Evolutionary conservation across 30 jellyfish, hydroid and myxozoan species (phyloP).

Genomic region (Turritopsis rubra): DNA sequence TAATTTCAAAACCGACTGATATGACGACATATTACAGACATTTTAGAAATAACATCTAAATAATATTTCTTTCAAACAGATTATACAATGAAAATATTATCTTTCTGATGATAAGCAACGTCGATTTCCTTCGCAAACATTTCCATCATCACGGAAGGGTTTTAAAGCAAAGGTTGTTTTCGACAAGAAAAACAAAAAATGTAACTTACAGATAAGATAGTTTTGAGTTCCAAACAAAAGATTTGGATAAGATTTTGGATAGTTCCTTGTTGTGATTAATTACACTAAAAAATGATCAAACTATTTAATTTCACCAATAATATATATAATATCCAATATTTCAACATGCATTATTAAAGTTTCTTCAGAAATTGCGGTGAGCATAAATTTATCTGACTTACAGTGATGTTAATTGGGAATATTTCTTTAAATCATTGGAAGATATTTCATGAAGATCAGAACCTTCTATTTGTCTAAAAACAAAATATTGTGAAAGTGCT

Average conservation of each 20-base stretch:
- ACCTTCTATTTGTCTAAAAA: constrained; percentile 17
- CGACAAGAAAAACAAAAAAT: too few relatives aligned
- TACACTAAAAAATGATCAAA: too few relatives aligned
- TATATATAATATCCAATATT: not conserved
- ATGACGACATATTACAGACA: not conserved
- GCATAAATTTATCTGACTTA: not conserved
- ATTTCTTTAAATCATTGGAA: constrained; percentile 15
- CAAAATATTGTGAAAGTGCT: not conserved
- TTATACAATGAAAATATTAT: not conserved
- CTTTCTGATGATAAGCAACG: not conserved
- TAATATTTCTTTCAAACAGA: not conserved
- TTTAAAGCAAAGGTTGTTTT: too few relatives aligned
- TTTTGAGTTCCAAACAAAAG: constrained; percentile 13
- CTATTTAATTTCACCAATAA: too few relatives aligned
- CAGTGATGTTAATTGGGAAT: constrained; percentile 3
- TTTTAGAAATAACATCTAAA: not conserved
- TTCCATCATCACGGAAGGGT: not conserved
- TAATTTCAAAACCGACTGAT: not conserved
- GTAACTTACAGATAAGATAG: constrained; percentile 31
- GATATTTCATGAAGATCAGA: not conserved
- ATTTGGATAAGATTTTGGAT: constrained; percentile 2
- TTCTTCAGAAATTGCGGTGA: not conserved
- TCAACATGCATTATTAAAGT: not conserved
- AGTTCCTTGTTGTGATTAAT: constrained; percentile 14
- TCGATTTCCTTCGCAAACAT: not conserved